Base-by-base conservation (phyloP, 2,797 vertebrate genomes). In the Centropyge bicolor region DNA sequence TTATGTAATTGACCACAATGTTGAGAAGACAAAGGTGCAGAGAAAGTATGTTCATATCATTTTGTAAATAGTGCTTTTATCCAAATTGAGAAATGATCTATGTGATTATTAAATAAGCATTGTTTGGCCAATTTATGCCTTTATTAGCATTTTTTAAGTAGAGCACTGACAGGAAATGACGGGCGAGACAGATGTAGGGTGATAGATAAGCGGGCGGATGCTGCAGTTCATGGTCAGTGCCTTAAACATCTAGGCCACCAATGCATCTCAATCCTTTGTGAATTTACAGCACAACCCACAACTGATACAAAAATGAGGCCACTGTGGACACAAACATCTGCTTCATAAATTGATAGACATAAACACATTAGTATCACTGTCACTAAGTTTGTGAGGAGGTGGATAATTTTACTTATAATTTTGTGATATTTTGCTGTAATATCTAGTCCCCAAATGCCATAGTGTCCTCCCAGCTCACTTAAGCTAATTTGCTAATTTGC, bases 221-320 rank as follows among this genome's bases (percentile, higher is more conserved):
- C 17, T 43, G 24, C 13, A 54, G 74, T 27, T 69, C 51, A 63
- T 48, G 59, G 59, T 55, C 70, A 68, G 46, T 16, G 61, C 8
- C 19, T 6, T 59, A 20, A 38, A 49, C 7, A 24, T 17, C 1
- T 0, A 3, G 17, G 54, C 43, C 62, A 57, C 2, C 54, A n/a
- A 12, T 20, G 22, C 12, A 54, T 11, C 38, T 3, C 4, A 16
- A 55, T 5, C n/a, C 19, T 27, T 13, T 16, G 38, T 36, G 11
- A 45, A 54, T 36, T n/a, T 59, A 45, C n/a, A 22, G 10, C 13
- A 57, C 22, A 56, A 49, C 35, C 52, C 52, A 38, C 36, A 0
- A 36, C 14, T 45, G 59, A 60, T 36, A 49, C 5, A 43, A 41
- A 75, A 60, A 19, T 54, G 12, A 61, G 24, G 17, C 49, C 16